A percentile compares a stretch with the other conserved stretches of the same genome.
These are phyloP conservation scores for Eunapius fragilis DNA, from an alignment of 37 sponge, comb jelly and placozoan species.

Conservation along the genomic window DNA sequence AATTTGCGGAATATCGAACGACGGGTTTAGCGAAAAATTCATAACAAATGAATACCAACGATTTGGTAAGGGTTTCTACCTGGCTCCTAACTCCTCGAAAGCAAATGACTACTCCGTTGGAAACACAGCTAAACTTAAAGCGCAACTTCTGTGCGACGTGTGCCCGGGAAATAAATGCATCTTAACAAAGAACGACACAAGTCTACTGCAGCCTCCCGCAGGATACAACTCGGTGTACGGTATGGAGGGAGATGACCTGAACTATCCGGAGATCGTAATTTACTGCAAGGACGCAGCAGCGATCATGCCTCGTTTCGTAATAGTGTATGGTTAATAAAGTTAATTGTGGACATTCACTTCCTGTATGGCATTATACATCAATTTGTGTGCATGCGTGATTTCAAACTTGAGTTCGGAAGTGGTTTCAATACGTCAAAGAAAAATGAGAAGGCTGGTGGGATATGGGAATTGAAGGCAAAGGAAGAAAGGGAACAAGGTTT, in stretches of 20 bases:
- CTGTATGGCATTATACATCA: too few relatives aligned
- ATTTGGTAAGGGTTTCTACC: conserved; percentile 80
- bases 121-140: conserved; percentile 22
- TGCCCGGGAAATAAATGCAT: conserved; percentile 60
- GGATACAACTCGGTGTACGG: conserved; percentile 73
- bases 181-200: conserved; percentile 27
- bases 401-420: too few relatives aligned
- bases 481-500: too few relatives aligned
- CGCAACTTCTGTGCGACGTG: conserved; percentile 68
- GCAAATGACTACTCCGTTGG: conserved; percentile 82
- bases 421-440: too few relatives aligned
- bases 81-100: conserved; percentile 85
- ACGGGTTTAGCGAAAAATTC: conserved; percentile 46
- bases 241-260: conserved; percentile 42
- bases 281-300: conserved; percentile 61
- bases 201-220: conserved; percentile 53
- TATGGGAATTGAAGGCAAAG: too few relatives aligned
- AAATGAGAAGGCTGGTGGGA: too few relatives aligned
- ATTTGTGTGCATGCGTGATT: too few relatives aligned
- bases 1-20: conserved; percentile 60
- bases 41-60: conserved; percentile 66
- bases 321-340: too few relatives aligned
- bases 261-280: conserved; percentile 73
- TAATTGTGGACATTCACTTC: too few relatives aligned
- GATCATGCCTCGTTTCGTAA: conserved; percentile 60